These are phyloP conservation scores for Eptesicus fuscus DNA, from an alignment of 2,113 vertebrate genomes.

Conservation along the genomic window DNA sequence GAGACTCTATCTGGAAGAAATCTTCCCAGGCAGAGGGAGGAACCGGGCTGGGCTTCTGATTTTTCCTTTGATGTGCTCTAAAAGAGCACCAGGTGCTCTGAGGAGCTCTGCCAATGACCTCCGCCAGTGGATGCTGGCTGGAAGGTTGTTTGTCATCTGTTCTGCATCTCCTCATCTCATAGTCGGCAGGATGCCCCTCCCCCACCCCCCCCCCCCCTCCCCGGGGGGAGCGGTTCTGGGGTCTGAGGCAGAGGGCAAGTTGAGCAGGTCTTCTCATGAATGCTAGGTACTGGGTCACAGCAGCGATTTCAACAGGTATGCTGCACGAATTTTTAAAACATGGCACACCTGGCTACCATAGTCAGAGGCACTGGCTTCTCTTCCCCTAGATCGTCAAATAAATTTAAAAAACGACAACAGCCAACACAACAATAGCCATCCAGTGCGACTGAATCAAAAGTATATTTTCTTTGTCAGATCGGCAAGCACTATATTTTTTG, in stretches of 20 bases:
- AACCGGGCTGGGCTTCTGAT: background rate
- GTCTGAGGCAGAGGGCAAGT: background rate
- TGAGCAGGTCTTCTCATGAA: background rate
- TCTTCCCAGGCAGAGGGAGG: conserved; percentile 19
- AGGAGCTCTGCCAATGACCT: conserved; percentile 13
- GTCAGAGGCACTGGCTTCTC: background rate
- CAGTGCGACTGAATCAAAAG: background rate
- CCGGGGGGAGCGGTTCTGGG: background rate
- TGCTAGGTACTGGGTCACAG: background rate
- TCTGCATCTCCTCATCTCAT: background rate
- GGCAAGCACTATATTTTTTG: background rate
- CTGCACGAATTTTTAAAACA: background rate
- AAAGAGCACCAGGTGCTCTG: conserved; percentile 47
- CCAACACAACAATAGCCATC: background rate
- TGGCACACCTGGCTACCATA: background rate
- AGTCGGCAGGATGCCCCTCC: background rate
- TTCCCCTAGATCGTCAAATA: background rate
- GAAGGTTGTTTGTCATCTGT: background rate
- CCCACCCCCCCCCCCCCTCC: too few relatives aligned
- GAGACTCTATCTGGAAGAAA: conserved; percentile 39
- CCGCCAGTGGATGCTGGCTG: background rate
- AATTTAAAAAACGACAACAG: background rate
- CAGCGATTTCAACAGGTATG: background rate
- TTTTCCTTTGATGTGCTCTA: conserved; percentile 51
- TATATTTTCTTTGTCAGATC: background rate